These are phyloP conservation scores for Anoplius nigerrimus DNA, from an alignment of 2,888 invertebrate species.

Conservation along the genomic window DNA sequence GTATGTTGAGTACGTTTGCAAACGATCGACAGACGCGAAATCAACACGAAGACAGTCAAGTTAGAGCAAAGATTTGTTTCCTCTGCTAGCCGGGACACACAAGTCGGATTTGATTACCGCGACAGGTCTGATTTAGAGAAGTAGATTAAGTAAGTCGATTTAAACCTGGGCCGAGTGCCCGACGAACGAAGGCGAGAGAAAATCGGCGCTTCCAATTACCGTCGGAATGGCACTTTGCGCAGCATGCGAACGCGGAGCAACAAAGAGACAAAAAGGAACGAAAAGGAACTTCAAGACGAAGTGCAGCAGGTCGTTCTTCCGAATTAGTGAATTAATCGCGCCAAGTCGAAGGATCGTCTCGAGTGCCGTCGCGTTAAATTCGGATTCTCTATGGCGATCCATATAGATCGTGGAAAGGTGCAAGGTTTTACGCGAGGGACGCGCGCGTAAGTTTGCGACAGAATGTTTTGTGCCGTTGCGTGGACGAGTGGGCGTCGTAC, in stretches of 20 bases:
- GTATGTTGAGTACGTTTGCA: too few relatives aligned
- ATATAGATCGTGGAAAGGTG: slow-evolving; percentile 39
- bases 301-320: background rate
- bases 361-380: background rate
- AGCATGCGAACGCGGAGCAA: background rate
- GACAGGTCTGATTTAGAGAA: slow-evolving; percentile 18
- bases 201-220: slow-evolving; percentile 3
- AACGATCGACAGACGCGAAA: too few relatives aligned
- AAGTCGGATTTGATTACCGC: slow-evolving; percentile 16
- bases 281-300: background rate
- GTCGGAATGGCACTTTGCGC: background rate
- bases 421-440: slow-evolving; percentile 18
- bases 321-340: background rate
- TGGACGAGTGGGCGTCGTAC: slow-evolving; percentile 70
- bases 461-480: slow-evolving; percentile 37
- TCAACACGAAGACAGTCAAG: slow-evolving; percentile 12
- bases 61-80: too few relatives aligned
- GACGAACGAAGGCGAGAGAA: slow-evolving; percentile 5
- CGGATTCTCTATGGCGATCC: slow-evolving; percentile 11
- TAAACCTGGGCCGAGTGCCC: slow-evolving; percentile 41
- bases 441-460: slow-evolving; percentile 15
- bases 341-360: background rate
- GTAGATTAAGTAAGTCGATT: slow-evolving; percentile 20
- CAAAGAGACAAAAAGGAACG: background rate
- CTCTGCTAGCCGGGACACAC: too few relatives aligned